phyloP scores from a whole-genome alignment of 2,113 vertebrate genomes.

The Epinephelus fuscoguttatus region DNA sequence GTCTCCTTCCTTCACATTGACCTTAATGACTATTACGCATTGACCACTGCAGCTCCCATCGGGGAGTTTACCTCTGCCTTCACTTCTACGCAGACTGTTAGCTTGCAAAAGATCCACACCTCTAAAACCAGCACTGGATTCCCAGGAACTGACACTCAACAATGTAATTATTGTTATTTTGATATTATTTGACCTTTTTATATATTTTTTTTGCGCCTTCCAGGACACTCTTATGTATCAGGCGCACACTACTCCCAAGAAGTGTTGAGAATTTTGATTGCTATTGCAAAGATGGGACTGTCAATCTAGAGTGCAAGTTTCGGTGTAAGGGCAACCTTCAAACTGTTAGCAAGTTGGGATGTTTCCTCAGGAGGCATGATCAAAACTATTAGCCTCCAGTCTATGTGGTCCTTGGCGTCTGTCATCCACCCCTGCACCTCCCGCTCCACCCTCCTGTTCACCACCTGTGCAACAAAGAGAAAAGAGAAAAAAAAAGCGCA shows the following conservation, averaged over 20 bases:
- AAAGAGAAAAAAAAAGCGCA: background rate
- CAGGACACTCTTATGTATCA: slow-evolving; percentile 64
- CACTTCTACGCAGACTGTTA: slow-evolving; percentile 82
- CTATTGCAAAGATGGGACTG: slow-evolving; percentile 55
- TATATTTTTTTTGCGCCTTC: slow-evolving; percentile 42
- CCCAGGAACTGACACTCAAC: slow-evolving; percentile 62
- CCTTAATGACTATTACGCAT: slow-evolving; percentile 74
- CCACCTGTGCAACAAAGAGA: slow-evolving; percentile 11
- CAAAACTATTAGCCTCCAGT: slow-evolving; percentile 23
- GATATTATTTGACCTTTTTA: slow-evolving; percentile 58
- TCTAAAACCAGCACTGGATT: slow-evolving; percentile 77
- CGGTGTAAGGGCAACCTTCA: slow-evolving; percentile 28
- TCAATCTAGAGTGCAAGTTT: slow-evolving; percentile 36
- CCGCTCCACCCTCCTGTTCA: slow-evolving; percentile 16
- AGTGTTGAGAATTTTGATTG: slow-evolving; percentile 33
- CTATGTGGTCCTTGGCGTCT: slow-evolving; percentile 32
- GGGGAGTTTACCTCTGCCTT: slow-evolving; percentile 76
- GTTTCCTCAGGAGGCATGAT: slow-evolving; percentile 32
- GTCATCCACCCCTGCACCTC: slow-evolving; percentile 34
- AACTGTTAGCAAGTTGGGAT: slow-evolving; percentile 15
- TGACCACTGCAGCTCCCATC: slow-evolving; percentile 57
- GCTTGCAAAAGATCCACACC: slow-evolving; percentile 47
- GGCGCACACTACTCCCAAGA: slow-evolving; percentile 41
- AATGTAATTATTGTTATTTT: slow-evolving; percentile 57
- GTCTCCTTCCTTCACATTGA: slow-evolving; percentile 71